Conservation (phyloP, 2,888 invertebrate genomes). For the Lithosia quadra region DNA sequence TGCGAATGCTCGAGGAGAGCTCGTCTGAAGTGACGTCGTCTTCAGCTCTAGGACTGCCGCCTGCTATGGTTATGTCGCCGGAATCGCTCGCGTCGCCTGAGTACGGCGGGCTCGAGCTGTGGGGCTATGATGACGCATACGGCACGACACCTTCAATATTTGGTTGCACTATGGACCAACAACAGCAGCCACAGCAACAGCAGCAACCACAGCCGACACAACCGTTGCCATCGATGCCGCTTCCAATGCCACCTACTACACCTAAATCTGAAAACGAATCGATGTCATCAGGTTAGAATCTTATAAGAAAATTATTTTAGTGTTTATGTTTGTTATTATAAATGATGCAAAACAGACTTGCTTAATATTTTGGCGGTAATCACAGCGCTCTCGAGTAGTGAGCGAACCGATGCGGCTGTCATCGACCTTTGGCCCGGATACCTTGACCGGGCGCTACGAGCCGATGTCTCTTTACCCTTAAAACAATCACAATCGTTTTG, state of each 20-base stretch:
- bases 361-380: conserved; percentile 73
- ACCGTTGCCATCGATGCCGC: conserved; percentile 83
- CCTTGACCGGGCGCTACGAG: conserved; percentile 82
- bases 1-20: conserved; percentile 90
- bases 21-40: conserved; percentile 93
- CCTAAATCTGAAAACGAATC: conserved; percentile 86
- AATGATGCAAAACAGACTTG: conserved; percentile 10
- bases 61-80: conserved; percentile 92
- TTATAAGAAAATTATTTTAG: conserved; percentile 20
- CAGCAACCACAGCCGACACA: conserved; percentile 82
- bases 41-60: conserved; percentile 90
- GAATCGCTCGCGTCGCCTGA: conserved; percentile 92
- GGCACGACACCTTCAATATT: conserved; percentile 79
- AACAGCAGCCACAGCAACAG: conserved; percentile 80
- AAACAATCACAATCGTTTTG: conserved; percentile 76
- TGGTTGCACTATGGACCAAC: conserved; percentile 84
- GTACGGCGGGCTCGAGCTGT: conserved; percentile 93
- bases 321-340: neutral
- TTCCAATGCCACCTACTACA: conserved; percentile 83
- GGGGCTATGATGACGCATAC: conserved; percentile 90
- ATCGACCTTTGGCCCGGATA: conserved; percentile 86
- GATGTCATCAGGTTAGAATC: conserved; percentile 83
- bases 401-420: conserved; percentile 70
- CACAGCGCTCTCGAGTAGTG: conserved; percentile 55
- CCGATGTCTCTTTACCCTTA: conserved; percentile 78